Evolutionary conservation across 2,113 vertebrate species (phyloP), one percentile per base, ranked within the genome.

Genomic region (Callopanchax toddi): DNA sequence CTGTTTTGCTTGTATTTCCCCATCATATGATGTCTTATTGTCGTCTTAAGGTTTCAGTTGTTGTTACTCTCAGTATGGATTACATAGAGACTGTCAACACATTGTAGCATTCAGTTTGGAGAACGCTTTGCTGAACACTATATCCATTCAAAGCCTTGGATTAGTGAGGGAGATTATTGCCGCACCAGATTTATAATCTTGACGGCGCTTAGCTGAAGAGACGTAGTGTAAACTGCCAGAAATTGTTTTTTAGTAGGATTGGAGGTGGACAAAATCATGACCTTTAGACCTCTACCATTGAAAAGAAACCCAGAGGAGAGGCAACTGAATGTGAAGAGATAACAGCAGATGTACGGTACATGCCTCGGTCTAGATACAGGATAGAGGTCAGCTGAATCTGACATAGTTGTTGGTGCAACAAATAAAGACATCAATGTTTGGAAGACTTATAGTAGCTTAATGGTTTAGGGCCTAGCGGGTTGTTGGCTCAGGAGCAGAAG

Each of bases 41-140:
- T 26, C 74, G 10, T 74, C 42, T 55, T 25, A 67, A 55, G 56
- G 52, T 56, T 74, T 80, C 49, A 49, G 23, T 55, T 48, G 20
- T 32, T 23, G 26, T 58, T 73, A 69, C 39, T 34, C 36, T 39
- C 6, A 6, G 55, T 42, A 66, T 79, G 74, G 78, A 78, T 50
- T 84, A 53, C 55, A 63, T n/a, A n/a, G 70, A 71, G 55, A 66
- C 32, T 73, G 71, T 86, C 71, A 69, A 74, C 78, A 70, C 63
- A 66, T 26, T 68, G 65, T 17, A 25, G 22, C 21, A 45, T 6
- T 78, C 43, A 71, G 79, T 74, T 80, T 48, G 67, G 60, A 70
- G 46, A 65, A 50, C 49, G 59, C 75, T 22, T 60, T 53, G 36
- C 23, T 50, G 40, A 75, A 40, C 36, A 12, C 7, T 62, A 12